Evolutionary conservation across 2,113 vertebrate species (phyloP).

Genomic region (Astur gentilis): DNA sequence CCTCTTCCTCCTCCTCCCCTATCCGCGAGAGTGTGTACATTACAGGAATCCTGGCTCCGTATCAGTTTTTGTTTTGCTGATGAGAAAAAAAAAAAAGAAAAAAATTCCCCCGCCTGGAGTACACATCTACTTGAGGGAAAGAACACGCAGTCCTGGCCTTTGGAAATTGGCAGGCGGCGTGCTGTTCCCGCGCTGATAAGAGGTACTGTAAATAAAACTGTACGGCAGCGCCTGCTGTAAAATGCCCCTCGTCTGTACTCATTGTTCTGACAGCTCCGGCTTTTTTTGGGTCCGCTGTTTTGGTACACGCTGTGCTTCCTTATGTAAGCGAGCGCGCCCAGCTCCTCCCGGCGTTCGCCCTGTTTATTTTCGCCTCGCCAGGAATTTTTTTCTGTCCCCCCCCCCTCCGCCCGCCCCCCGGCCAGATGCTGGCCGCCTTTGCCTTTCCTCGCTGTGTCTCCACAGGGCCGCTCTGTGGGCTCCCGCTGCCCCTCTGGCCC

Average conservation of each 20-base stretch:
- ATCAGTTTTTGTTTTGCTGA: constrained; percentile 67
- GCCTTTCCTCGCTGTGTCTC: not conserved
- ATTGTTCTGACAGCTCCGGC: constrained; percentile 91
- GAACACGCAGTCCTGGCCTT: not conserved
- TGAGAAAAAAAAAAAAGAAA: constrained; percentile 25
- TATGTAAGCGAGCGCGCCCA: constrained; percentile 87
- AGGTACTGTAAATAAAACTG: constrained; percentile 99
- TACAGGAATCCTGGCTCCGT: constrained; percentile 31
- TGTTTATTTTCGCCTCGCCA: constrained; percentile 80
- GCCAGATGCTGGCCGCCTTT: not conserved
- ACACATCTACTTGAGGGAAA: too few species aligned
- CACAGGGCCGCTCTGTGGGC: not conserved
- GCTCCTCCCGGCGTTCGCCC: constrained; percentile 84
- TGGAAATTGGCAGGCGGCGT: constrained; percentile 87
- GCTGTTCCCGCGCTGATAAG: constrained; percentile 94
- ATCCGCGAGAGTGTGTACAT: not conserved
- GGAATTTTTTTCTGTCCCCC: constrained; percentile 63
- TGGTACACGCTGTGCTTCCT: constrained; percentile 90
- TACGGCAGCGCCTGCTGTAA: constrained; percentile 83
- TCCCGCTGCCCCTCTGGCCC: not conserved
- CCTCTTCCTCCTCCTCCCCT: not conserved
- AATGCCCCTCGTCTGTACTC: constrained; percentile 86
- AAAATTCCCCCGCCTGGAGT: too few species aligned
- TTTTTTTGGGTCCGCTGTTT: constrained; percentile 88
- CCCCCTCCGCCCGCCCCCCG: not conserved